phyloP scores from a whole-genome alignment of 2,888 invertebrate species.

The Theodoxus fluviatilis region DNA sequence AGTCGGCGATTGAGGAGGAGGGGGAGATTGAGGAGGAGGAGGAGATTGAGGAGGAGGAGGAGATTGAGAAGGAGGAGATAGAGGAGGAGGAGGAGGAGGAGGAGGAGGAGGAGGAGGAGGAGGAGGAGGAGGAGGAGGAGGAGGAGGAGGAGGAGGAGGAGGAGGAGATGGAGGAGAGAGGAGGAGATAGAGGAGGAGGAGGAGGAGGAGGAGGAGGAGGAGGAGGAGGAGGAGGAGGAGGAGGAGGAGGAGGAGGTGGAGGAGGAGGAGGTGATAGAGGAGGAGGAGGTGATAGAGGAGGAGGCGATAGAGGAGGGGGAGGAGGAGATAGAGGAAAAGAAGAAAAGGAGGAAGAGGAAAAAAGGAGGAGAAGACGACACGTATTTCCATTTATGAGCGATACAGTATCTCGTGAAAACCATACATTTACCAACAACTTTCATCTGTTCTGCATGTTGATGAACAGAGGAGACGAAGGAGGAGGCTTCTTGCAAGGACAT shows the following conservation, averaged over 20 bases:
- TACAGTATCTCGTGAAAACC: too few relatives aligned
- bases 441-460: too few relatives aligned
- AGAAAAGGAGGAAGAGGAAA: constrained; percentile 21
- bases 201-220: neutral
- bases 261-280: neutral
- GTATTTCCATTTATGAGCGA: too few relatives aligned
- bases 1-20: neutral
- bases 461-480: too few relatives aligned
- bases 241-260: neutral
- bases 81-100: neutral
- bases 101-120: neutral
- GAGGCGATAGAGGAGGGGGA: neutral
- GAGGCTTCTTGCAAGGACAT: too few relatives aligned
- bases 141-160: neutral
- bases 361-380: neutral
- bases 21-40: neutral
- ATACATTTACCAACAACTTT: too few relatives aligned
- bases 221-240: neutral
- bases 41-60: neutral
- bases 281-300: neutral
- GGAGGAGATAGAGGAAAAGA: neutral
- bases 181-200: neutral
- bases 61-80: neutral
- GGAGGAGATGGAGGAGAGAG: neutral
- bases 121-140: neutral